A percentile compares a stretch with the other conserved stretches of the same genome.
These are phyloP conservation scores for Pachypsylla venusta DNA, from an alignment of 1,140 invertebrate species.

Conservation along the genomic window DNA sequence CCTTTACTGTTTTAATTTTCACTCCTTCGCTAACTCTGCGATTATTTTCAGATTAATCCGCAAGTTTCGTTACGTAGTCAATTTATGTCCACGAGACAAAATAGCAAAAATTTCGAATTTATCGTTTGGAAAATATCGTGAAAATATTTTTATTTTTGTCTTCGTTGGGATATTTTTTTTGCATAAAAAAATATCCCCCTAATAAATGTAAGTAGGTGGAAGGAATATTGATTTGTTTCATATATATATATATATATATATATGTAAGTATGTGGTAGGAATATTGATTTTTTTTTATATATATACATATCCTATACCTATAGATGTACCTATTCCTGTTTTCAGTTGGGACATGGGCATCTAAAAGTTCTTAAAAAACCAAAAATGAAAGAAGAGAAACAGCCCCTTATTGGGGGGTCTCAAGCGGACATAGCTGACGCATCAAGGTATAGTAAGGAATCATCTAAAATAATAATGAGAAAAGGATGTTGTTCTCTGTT, in stretches of 20 bases:
- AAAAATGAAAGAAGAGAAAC: constrained; percentile 5
- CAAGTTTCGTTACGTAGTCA: too few species aligned
- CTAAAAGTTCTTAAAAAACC: background rate
- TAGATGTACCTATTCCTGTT: background rate
- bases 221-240: background rate
- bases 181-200: background rate
- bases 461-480: too few species aligned
- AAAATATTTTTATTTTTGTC: background rate
- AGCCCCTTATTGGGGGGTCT: background rate
- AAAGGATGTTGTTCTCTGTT: too few species aligned
- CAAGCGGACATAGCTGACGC: too few species aligned
- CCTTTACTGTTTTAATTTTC: too few species aligned
- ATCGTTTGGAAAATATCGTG: too few species aligned
- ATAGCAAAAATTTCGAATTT: too few species aligned
- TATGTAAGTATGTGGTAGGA: background rate
- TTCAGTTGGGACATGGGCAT: background rate
- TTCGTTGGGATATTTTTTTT: background rate
- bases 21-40: too few species aligned
- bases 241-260: background rate
- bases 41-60: too few species aligned
- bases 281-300: background rate
- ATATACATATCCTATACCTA: background rate
- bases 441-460: too few species aligned
- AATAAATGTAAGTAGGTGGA: background rate
- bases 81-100: too few species aligned